Evolutionary conservation across 2,888 invertebrate genomes (phyloP).

Genomic region (Julus scanicus): DNA sequence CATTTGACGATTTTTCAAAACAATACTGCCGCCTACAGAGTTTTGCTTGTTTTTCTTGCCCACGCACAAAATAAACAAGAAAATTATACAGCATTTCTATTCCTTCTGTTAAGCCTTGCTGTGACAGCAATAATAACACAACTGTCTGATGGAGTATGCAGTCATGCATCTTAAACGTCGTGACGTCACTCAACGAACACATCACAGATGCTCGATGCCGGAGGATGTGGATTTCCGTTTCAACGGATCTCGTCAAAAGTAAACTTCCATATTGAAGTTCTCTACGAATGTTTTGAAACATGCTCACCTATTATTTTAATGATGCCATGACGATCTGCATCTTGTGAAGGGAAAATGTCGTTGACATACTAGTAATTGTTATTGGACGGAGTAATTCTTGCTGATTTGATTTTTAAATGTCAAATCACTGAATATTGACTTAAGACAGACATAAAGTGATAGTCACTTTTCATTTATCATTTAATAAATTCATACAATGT

Average conservation of each 20-base stretch:
- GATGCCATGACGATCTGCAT: too few relatives aligned
- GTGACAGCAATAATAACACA: conserved; percentile 43
- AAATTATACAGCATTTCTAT: not conserved
- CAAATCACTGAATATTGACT: too few relatives aligned
- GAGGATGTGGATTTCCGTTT: not conserved
- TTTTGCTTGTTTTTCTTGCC: not conserved
- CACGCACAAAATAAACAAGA: conserved; percentile 28
- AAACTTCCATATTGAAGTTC: not conserved
- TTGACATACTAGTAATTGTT: too few relatives aligned
- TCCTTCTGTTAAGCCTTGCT: not conserved
- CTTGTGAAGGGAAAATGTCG: too few relatives aligned
- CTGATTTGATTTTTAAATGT: too few relatives aligned
- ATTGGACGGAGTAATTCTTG: too few relatives aligned
- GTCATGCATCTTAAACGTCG: not conserved
- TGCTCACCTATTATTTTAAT: not conserved
- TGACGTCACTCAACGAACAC: not conserved
- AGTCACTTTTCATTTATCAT: too few relatives aligned
- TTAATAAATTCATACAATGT: too few relatives aligned
- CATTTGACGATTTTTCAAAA: conserved; percentile 39
- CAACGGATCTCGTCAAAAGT: not conserved
- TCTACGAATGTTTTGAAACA: not conserved
- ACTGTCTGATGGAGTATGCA: not conserved
- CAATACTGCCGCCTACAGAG: conserved; percentile 23
- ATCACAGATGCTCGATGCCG: not conserved
- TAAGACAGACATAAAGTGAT: too few relatives aligned